These are phyloP conservation scores for Cephus sareptanus DNA, from an alignment of 2,888 invertebrate genomes.

Conservation along the genomic window DNA sequence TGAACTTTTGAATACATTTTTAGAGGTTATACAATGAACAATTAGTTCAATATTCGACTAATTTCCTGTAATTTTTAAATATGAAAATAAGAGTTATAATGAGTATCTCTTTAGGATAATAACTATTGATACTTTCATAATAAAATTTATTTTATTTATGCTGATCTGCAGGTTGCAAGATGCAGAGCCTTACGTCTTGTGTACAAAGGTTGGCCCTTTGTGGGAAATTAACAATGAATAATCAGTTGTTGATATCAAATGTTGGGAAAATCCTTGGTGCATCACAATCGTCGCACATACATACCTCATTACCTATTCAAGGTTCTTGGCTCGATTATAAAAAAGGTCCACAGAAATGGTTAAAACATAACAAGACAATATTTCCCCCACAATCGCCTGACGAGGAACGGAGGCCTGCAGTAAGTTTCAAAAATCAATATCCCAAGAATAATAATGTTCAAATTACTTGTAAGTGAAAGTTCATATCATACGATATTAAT, in stretches of 20 bases:
- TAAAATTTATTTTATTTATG: neutral
- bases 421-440: constrained; percentile 67
- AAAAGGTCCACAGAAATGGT: neutral
- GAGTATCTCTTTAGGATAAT: too few relatives aligned
- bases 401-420: constrained; percentile 85
- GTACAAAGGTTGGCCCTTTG: constrained; percentile 17
- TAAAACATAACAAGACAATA: constrained; percentile 78
- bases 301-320: constrained; percentile 27
- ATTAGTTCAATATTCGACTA: neutral
- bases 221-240: constrained; percentile 12
- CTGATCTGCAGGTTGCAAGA: constrained; percentile 9
- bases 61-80: neutral
- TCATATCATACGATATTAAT: constrained; percentile 11
- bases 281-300: constrained; percentile 26
- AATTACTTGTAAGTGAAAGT: constrained; percentile 4
- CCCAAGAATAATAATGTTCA: neutral
- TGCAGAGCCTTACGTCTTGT: constrained; percentile 33
- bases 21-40: neutral
- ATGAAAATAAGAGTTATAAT: neutral
- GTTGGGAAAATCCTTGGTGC: constrained; percentile 8
- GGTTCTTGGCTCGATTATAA: neutral
- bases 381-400: constrained; percentile 81
- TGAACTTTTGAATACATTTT: neutral
- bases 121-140: neutral
- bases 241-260: constrained; percentile 14